Base-by-base conservation (phyloP, 1,140 invertebrate species). In the Brachionus rotundiformis region DNA sequence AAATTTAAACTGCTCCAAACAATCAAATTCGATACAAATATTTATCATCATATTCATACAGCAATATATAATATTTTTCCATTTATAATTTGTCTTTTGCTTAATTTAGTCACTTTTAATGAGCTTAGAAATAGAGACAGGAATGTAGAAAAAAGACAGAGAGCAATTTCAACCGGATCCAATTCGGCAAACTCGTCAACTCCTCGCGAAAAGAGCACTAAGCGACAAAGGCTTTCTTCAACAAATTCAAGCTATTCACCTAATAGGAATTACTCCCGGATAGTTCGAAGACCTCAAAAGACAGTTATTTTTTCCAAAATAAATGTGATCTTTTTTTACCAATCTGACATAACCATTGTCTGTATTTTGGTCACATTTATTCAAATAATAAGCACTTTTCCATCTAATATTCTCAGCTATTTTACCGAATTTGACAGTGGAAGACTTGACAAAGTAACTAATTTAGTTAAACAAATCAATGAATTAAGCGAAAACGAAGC, bases 1-100 rank as follows among this genome's bases (percentile, higher is more conserved):
- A 41, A 44, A 25, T 73, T 73, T 10, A 73, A 73, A 13, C 39
- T 73, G 4, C 25, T 73, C 13, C 16, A 73, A 10, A 41, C 33
- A 25, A 10, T 73, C 7, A 73, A 11, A 16, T 73, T 73, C 6
- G 25, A 73, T 25, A 73, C 68, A 25, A 41, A 73, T 44, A 44
- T 25, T 4, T 73, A 73, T 73, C 36, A 73, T 44, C 68, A 73
- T 11, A 23, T 73, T 7, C 68, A 73, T 31, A 73, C 68, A 25
- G 19, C 41, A 19, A 25, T 73, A 10, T 73, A 73, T 19, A 41
- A 73, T 11, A 44, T 73, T n/a, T 41, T 73, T 11, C 68, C 68
- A 1, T 25, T 73, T 0, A 27, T 73, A n/a, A 25, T 73, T 13
- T 25, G 33, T 11, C 4, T 41, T 11, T 3, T 73, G 3, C 27